Percentiles rank a stretch among this genome's conserved stretches.
phyloP scores from a whole-genome alignment of 1,140 invertebrate species.

The Apis laboriosa region DNA sequence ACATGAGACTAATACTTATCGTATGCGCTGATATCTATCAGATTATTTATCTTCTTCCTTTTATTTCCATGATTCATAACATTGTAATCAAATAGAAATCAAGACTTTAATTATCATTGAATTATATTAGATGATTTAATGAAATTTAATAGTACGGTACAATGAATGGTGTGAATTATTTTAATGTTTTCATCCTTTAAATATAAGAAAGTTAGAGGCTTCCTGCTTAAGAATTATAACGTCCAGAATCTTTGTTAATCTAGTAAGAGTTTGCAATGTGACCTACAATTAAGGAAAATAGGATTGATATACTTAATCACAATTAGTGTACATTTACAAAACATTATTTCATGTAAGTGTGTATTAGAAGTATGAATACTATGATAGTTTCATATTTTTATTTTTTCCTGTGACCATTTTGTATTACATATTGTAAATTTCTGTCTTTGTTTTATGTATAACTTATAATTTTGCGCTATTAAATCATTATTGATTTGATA shows the following conservation, averaged over 20 bases:
- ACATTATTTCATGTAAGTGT: slow-evolving; percentile 30
- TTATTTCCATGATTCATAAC: slow-evolving; percentile 57
- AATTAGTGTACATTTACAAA: slow-evolving; percentile 28
- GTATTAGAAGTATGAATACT: slow-evolving; percentile 26
- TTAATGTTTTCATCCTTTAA: slow-evolving; percentile 25
- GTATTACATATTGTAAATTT: slow-evolving; percentile 26
- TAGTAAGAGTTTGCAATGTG: slow-evolving; percentile 19
- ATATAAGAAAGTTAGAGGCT: slow-evolving; percentile 30
- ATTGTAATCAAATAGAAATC: slow-evolving; percentile 56
- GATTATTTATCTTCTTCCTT: slow-evolving; percentile 40
- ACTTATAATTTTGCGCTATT: slow-evolving; percentile 1
- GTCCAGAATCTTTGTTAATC: slow-evolving; percentile 34
- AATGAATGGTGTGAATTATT: slow-evolving; percentile 36
- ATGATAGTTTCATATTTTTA: slow-evolving; percentile 22
- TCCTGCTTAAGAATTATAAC: slow-evolving; percentile 19
- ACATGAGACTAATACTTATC: slow-evolving; percentile 94
- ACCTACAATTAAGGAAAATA: slow-evolving; percentile 2
- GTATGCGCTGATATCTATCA: slow-evolving; percentile 92
- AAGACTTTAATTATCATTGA: slow-evolving; percentile 45
- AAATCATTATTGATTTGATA: slow-evolving; percentile 14
- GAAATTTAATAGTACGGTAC: slow-evolving; percentile 52
- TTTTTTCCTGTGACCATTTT: slow-evolving; percentile 18
- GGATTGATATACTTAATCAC: slow-evolving; percentile 12
- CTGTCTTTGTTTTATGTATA: slow-evolving; percentile 4
- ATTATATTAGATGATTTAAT: slow-evolving; percentile 45